phyloP scores from a whole-genome alignment of 2,888 invertebrate genomes.

The Pinctada fucata region DNA sequence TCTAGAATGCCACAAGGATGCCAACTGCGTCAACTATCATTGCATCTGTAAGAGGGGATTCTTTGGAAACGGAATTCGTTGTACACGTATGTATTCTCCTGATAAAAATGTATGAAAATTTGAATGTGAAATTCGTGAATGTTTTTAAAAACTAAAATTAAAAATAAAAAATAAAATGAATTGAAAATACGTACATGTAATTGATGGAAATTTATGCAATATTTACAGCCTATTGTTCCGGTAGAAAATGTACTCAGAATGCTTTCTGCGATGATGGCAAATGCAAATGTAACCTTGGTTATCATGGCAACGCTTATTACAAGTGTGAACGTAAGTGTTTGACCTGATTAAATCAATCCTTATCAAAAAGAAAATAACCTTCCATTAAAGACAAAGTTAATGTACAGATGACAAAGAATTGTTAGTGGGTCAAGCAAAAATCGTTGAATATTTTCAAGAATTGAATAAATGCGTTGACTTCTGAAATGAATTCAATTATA shows the following conservation, averaged over 20 bases:
- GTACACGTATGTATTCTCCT: conserved; percentile 1
- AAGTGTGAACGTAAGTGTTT: conserved; percentile 10
- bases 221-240: conserved; percentile 5
- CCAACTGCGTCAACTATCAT: conserved; percentile 4
- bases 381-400: too few relatives aligned
- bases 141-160: not conserved
- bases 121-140: too few relatives aligned
- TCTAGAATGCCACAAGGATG: conserved; percentile 16
- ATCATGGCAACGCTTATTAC: not conserved
- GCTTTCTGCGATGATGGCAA: not conserved
- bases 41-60: conserved; percentile 18
- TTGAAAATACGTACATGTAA: conserved; percentile 3
- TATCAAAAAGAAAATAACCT: too few relatives aligned
- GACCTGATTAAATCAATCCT: not conserved
- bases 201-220: not conserved
- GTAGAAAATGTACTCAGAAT: not conserved
- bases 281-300: conserved; percentile 6
- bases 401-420: too few relatives aligned
- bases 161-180: too few relatives aligned
- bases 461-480: too few relatives aligned
- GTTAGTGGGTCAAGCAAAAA: too few relatives aligned
- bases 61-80: conserved; percentile 21
- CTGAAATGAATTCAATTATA: too few relatives aligned
- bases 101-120: too few relatives aligned
- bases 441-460: too few relatives aligned